Evolutionary conservation across 2,797 vertebrate species (phyloP), one percentile per base, ranked within the genome.

Genomic region (Neopelma chrysocephalum): DNA sequence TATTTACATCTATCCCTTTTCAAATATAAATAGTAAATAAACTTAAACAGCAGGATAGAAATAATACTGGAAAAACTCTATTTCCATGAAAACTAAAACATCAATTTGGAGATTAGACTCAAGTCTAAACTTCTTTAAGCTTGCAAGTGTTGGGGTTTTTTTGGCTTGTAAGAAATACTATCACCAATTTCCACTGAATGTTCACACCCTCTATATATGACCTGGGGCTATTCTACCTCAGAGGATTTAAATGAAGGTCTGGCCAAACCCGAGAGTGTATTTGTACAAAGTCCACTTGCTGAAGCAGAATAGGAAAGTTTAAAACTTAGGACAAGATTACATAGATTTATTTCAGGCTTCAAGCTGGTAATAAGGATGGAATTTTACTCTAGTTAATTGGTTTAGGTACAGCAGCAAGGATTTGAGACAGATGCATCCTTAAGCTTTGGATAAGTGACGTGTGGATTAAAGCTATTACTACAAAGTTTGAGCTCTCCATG

Each of bases 361-460:
- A 73, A 90, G 90, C 51, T 27, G 53, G 31, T 94, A 96, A 94
- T 94, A 80, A 90, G 94, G 93, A 94, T 95, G 86, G 88, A 92
- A 84, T 94, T 93, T 68, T 94, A 82, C 93, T 96, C 92, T 58
- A 95, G 29, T 97, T 96, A 95, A 97, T 95, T 82, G 95, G 96
- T 95, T 97, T 97, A 96, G 91, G 79, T 47, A 50, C 53, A 95
- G 91, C 75, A 92, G 29, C 71, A 89, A 81, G 94, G 88, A 95
- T 94, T 89, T 96, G 83, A 92, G 70, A 81, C 57, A 95, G 91
- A 87, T 85, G 90, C 57, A 2, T 72, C 78, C 71, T 57, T 95
- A 94, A 96, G 72, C 94, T 95, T 79, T 89, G 91, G 92, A 51
- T 96, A 92, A 27, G 56, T 43, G 87, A 86, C 2, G 1, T 70